Evolutionary conservation across 1,140 invertebrate species (phyloP).

Genomic region (Monomorium pharaonis): DNA sequence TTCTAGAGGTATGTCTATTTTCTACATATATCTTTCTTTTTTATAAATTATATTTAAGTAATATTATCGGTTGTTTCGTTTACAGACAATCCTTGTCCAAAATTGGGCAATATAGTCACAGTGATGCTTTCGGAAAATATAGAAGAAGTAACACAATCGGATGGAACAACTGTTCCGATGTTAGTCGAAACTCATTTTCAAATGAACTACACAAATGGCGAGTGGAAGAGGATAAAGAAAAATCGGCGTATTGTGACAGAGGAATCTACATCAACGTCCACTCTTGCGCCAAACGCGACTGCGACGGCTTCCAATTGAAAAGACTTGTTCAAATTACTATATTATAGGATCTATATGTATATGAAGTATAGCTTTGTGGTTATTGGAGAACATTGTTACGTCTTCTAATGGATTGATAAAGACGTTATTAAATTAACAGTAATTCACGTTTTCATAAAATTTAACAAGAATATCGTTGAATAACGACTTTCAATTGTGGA

Average conservation of each 20-base stretch:
- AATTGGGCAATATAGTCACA: conserved; percentile 96
- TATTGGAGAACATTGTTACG: conserved; percentile 36
- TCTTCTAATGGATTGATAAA: conserved; percentile 19
- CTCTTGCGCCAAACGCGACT: conserved; percentile 73
- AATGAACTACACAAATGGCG: conserved; percentile 98
- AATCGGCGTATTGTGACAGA: conserved; percentile 88
- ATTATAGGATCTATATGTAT: background rate
- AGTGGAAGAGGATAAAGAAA: conserved; percentile 97
- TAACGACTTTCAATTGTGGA: background rate
- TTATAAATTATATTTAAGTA: background rate
- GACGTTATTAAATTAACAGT: conserved; percentile 1
- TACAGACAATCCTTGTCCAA: conserved; percentile 96
- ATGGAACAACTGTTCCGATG: conserved; percentile 90
- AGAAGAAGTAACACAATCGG: conserved; percentile 91
- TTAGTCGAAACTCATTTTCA: conserved; percentile 97
- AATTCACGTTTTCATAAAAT: background rate
- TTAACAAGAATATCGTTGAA: background rate
- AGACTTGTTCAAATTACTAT: conserved; percentile 11
- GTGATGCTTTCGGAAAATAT: conserved; percentile 96
- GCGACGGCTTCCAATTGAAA: conserved; percentile 80
- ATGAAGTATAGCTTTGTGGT: background rate
- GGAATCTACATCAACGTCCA: conserved; percentile 74
- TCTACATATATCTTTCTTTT: conserved; percentile 11
- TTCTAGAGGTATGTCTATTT: conserved; percentile 89
- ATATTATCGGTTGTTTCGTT: conserved; percentile 76